Conservation (phyloP, 2,888 invertebrate species). For the Biston stratarius region DNA sequence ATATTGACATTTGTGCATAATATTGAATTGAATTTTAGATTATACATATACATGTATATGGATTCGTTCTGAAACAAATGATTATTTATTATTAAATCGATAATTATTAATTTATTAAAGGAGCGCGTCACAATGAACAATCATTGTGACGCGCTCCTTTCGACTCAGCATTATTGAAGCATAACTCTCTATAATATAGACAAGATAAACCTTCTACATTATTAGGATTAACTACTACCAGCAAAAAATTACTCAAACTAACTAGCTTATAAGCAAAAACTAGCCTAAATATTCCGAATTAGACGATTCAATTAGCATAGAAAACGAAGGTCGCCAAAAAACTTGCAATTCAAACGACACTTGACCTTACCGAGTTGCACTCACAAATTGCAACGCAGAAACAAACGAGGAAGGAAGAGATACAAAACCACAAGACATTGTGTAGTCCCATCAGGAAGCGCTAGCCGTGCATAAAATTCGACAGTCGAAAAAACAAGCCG, state of each 20-base stretch:
- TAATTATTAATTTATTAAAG: too few species aligned
- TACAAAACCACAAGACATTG: constrained; percentile 24
- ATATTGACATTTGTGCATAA: too few species aligned
- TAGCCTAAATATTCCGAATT: constrained; percentile 23
- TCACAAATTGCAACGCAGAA: constrained; percentile 54
- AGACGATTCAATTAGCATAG: constrained; percentile 27
- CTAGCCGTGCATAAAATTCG: constrained; percentile 69
- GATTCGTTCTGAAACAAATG: too few species aligned
- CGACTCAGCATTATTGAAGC: too few species aligned
- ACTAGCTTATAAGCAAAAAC: constrained; percentile 27
- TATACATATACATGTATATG: too few species aligned
- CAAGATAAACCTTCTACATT: background rate
- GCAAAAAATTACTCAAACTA: background rate
- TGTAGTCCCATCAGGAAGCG: constrained; percentile 61
- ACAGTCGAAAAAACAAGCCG: constrained; percentile 65
- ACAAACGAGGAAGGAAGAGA: constrained; percentile 71
- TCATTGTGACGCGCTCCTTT: too few species aligned
- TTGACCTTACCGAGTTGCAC: constrained; percentile 57
- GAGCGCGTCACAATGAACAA: too few species aligned
- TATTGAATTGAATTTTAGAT: too few species aligned
- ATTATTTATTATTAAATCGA: too few species aligned
- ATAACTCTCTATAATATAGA: background rate
- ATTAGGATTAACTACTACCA: background rate
- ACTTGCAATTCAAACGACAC: constrained; percentile 38
- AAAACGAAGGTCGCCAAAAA: constrained; percentile 41